Conservation (phyloP, 2,888 invertebrate genomes). For the Dioctria linearis region DNA sequence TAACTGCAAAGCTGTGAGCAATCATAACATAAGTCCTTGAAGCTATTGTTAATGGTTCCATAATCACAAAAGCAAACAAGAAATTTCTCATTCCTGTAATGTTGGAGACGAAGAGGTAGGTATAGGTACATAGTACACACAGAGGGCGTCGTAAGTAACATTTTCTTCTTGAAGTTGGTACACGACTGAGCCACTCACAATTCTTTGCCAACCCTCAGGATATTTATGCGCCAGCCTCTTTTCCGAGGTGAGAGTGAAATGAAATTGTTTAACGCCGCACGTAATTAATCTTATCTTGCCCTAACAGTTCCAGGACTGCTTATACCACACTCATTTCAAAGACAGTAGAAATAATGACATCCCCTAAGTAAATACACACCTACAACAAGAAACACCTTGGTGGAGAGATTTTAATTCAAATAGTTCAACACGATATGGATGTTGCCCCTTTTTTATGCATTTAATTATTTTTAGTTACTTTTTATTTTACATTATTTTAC, state of each 20-base stretch:
- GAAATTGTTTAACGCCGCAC: conserved; percentile 28
- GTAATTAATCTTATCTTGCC: conserved; percentile 49
- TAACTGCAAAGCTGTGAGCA: conserved; percentile 15
- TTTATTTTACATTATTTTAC: too few relatives aligned
- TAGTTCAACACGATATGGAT: background rate
- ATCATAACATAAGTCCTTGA: conserved; percentile 27
- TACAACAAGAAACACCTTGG: conserved; percentile 1
- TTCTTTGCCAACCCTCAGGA: background rate
- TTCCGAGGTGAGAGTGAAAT: background rate
- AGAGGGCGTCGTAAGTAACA: conserved; percentile 5
- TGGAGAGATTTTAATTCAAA: conserved; percentile 4
- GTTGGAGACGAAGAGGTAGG: background rate
- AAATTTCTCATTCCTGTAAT: conserved; percentile 2
- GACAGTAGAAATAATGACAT: background rate
- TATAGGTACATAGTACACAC: too few relatives aligned
- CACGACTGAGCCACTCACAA: conserved; percentile 12
- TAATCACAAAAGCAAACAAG: conserved; percentile 35
- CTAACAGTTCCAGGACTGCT: conserved; percentile 16
- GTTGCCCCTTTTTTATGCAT: too few relatives aligned
- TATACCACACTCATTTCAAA: background rate
- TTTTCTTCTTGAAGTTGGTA: conserved; percentile 19
- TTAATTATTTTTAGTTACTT: too few relatives aligned
- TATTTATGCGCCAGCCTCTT: background rate
- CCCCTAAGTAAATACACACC: conserved; percentile 24
- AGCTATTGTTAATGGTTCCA: conserved; percentile 25